Percentiles rank a stretch among this genome's conserved stretches.
Evolutionary conservation across 2,888 invertebrate genomes (phyloP).

Genomic region (Coelinius sp.): DNA sequence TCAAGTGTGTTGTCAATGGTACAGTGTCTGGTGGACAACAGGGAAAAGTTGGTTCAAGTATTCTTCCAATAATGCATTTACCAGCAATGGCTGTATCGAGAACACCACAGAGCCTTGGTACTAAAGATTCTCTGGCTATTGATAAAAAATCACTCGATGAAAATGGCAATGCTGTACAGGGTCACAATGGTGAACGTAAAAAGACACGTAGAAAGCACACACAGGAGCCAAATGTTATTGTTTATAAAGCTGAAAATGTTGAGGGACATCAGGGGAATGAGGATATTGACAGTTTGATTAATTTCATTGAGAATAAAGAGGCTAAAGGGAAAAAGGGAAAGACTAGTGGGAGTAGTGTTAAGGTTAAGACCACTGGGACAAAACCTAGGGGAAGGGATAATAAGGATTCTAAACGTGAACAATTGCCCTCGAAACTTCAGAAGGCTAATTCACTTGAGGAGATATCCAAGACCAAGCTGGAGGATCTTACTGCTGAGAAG

Average conservation of each 20-base stretch:
- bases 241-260: constrained; percentile 74
- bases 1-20: constrained; percentile 62
- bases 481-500: constrained; percentile 77
- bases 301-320: constrained; percentile 80
- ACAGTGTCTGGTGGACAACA: constrained; percentile 56
- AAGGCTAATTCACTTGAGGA: constrained; percentile 87
- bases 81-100: constrained; percentile 61
- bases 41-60: constrained; percentile 59
- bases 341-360: constrained; percentile 64
- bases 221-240: constrained; percentile 66
- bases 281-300: constrained; percentile 82
- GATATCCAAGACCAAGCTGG: constrained; percentile 82
- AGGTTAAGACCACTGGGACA: constrained; percentile 65
- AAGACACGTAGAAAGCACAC: constrained; percentile 64
- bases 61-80: constrained; percentile 64
- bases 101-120: constrained; percentile 59
- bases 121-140: constrained; percentile 57
- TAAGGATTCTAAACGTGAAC: constrained; percentile 69
- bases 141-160: constrained; percentile 82
- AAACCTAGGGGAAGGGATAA: constrained; percentile 68
- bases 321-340: constrained; percentile 66
- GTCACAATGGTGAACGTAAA: constrained; percentile 63
- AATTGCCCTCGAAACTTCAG: constrained; percentile 72
- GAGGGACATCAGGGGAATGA: constrained; percentile 83
- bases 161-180: constrained; percentile 83